phyloP scores from a whole-genome alignment of 2,797 vertebrate species.

The Anabacerthia variegaticeps region DNA sequence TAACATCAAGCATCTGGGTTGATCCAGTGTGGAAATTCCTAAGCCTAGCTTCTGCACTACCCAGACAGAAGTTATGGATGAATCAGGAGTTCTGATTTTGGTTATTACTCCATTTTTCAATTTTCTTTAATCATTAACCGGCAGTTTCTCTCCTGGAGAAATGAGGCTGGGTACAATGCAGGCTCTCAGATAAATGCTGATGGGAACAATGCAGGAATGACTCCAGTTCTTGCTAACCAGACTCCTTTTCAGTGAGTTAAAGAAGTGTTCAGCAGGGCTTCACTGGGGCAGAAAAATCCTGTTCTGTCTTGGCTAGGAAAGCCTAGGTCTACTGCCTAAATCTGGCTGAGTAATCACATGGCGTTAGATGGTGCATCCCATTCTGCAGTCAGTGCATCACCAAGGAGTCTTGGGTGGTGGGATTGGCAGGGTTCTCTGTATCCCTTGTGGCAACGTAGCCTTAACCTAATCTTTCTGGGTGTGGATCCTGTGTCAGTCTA shows the following conservation, averaged over 20 bases:
- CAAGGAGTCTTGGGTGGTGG: background rate
- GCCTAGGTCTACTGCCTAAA: background rate
- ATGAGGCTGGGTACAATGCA: background rate
- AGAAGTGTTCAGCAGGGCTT: background rate
- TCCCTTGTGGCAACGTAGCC: background rate
- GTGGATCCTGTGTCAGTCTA: background rate
- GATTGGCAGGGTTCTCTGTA: background rate
- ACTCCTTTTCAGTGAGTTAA: background rate
- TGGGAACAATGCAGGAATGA: background rate
- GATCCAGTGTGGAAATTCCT: conserved; percentile 14
- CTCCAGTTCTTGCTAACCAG: background rate
- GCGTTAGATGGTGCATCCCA: background rate
- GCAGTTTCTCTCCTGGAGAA: background rate
- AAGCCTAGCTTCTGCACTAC: background rate
- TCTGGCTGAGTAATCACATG: fast-evolving
- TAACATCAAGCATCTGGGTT: conserved; percentile 4
- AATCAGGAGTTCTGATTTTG: background rate
- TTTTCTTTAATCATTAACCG: conserved; percentile 31
- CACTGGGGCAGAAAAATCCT: background rate
- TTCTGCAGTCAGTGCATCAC: background rate
- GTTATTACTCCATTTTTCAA: background rate
- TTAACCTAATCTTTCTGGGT: background rate
- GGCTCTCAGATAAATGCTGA: background rate
- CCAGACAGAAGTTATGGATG: background rate
- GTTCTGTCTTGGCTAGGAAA: background rate